phyloP scores from a whole-genome alignment of 2,888 invertebrate species.

The Cheilosia variabilis region DNA sequence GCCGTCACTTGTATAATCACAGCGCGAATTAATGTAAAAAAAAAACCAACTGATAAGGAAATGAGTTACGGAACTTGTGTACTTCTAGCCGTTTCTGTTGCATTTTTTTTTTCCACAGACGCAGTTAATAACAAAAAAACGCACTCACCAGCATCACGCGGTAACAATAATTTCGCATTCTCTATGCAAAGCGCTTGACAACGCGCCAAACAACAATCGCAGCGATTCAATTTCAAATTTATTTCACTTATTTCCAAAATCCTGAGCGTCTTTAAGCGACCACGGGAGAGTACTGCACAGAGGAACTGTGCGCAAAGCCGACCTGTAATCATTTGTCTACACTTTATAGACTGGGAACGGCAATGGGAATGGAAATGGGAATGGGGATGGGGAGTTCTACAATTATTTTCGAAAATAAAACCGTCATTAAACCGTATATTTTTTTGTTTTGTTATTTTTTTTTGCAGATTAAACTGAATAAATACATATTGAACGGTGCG shows the following conservation, averaged over 20 bases:
- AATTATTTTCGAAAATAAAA: slow-evolving; percentile 31
- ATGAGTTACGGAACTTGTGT: background rate
- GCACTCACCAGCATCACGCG: slow-evolving; percentile 72
- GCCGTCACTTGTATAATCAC: slow-evolving; percentile 32
- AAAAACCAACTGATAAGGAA: slow-evolving; percentile 30
- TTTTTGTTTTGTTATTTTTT: background rate
- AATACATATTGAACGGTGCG: slow-evolving; percentile 41
- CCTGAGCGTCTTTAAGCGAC: slow-evolving; percentile 14
- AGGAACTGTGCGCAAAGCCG: slow-evolving; percentile 41
- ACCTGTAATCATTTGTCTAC: slow-evolving; percentile 45
- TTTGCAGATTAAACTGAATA: slow-evolving; percentile 56
- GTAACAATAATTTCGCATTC: slow-evolving; percentile 69
- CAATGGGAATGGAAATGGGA: background rate
- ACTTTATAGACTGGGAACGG: slow-evolving; percentile 32
- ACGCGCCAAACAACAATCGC: background rate
- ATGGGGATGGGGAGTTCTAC: background rate
- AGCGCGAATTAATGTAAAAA: slow-evolving; percentile 10
- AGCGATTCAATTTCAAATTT: slow-evolving; percentile 18
- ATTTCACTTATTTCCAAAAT: slow-evolving; percentile 3
- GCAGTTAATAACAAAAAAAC: background rate
- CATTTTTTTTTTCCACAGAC: background rate
- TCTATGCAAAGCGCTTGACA: slow-evolving; percentile 5
- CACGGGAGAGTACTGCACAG: slow-evolving; percentile 37
- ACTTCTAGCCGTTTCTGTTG: background rate
- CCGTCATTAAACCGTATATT: slow-evolving; percentile 31